Base-by-base conservation (phyloP, 2,888 invertebrate species). In the Oxytorus armatus region DNA sequence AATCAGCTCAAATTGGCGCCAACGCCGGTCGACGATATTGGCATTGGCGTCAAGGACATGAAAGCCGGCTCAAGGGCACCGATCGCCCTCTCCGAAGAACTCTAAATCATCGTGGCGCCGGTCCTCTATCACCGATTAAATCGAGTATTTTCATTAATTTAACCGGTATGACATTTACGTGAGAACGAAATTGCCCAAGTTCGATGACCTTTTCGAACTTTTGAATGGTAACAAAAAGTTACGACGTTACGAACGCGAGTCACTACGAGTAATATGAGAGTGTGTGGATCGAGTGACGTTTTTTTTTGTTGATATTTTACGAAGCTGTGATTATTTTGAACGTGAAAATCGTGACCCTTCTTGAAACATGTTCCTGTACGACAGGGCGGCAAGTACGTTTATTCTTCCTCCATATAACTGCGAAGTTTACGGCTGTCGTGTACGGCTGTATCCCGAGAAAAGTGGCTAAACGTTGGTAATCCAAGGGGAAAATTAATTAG, bases 1-100 rank as follows among this genome's bases (percentile, higher is more conserved):
- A 95, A 95, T 88, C 95, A 95, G 85, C 88, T 95, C 84, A 95
- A 95, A 88, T 93, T 95, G 86, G 95, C 95, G 49, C 95, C 95
- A 0, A 92, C 95, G 74, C 95, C 95, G 0, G 94, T 94, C 72
- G 95, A 95, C 86, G 94, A 94, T 83, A 94, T 94, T 84, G 94
- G 94, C 65, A 89, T 92, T 68, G 89, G 89, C 29, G 90, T 91
- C 39, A 91, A 91, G 82, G 90, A 91, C 83, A 87, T 92, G 88
- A 91, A 91, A 61, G 88, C 91, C 3, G 90, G 90, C 8, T 90
- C 89, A 49, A 87, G 89, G 33, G 92, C 90, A 8, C 92, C 90
- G 14, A 90, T 92, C 61, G 90, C 90, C 16, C 81, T 91, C 3
- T 91, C 91, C 36, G 91, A 92, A 70, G 92, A 92, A 65, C 86